These are phyloP conservation scores for Parascotia fuliginaria DNA, from an alignment of 2,888 invertebrate genomes.

Conservation along the genomic window DNA sequence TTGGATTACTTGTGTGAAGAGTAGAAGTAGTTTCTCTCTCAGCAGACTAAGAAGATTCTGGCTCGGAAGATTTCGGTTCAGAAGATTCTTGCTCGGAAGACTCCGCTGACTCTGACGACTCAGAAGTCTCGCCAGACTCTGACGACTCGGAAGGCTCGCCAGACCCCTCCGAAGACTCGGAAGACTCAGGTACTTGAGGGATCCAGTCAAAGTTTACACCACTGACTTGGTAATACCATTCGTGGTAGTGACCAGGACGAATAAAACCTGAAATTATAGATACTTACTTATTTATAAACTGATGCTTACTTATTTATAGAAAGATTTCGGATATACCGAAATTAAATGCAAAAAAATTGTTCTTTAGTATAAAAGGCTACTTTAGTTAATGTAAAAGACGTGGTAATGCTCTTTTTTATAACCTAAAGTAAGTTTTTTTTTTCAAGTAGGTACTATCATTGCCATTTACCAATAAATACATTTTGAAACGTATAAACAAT, in stretches of 20 bases:
- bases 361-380: no score
- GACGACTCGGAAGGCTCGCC: not conserved
- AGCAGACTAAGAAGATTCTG: not conserved
- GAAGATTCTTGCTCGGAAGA: not conserved
- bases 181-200: not conserved
- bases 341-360: no score
- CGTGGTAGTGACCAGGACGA: slow-evolving; percentile 55
- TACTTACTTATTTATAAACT: no score
- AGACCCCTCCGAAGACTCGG: not conserved
- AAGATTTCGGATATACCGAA: no score
- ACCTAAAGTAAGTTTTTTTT: no score
- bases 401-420: no score
- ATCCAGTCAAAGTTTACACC: slow-evolving; percentile 50
- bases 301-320: no score
- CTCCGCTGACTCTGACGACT: not conserved
- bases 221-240: slow-evolving; percentile 50
- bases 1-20: no score
- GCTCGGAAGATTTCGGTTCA: not conserved
- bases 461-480: no score
- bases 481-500: no score
- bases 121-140: not conserved
- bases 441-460: no score
- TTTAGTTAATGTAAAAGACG: no score
- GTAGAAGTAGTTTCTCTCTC: not conserved
- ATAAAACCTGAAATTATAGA: slow-evolving; percentile 46